Percentiles rank a stretch among this genome's conserved stretches.
phyloP scores from a whole-genome alignment of 2,113 vertebrate genomes.

The Zapus hudsonius region DNA sequence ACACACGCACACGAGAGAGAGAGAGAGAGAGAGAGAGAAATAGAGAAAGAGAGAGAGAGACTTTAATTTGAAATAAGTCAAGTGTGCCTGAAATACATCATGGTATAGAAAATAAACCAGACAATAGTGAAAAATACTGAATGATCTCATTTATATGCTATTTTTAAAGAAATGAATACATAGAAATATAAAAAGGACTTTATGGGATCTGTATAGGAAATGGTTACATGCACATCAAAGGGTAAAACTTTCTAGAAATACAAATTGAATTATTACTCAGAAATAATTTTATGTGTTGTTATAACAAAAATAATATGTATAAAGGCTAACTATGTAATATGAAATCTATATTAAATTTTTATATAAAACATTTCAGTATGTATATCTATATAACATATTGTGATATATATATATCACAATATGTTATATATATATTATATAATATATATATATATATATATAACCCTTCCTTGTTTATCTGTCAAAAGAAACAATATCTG shows the following conservation, averaged over 20 bases:
- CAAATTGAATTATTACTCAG: no score
- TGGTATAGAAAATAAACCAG: background rate
- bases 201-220: no score
- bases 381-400: background rate
- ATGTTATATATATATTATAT: background rate
- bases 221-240: no score
- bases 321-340: background rate
- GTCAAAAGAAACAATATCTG: background rate
- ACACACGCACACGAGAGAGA: accelerated
- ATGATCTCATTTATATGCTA: background rate
- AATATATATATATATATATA: background rate
- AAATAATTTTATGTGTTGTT: no score
- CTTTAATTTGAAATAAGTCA: background rate
- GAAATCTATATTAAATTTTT: background rate
- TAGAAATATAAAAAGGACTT: background rate
- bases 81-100: background rate
- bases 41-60: background rate
- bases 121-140: background rate
- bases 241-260: no score
- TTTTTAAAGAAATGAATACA: background rate
- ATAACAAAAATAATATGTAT: no score
- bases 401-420: background rate
- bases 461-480: background rate
- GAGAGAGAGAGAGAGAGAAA: no score
- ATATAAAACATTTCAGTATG: background rate